Conservation (phyloP, 2,797 vertebrate species). For the Chelon auratus region DNA sequence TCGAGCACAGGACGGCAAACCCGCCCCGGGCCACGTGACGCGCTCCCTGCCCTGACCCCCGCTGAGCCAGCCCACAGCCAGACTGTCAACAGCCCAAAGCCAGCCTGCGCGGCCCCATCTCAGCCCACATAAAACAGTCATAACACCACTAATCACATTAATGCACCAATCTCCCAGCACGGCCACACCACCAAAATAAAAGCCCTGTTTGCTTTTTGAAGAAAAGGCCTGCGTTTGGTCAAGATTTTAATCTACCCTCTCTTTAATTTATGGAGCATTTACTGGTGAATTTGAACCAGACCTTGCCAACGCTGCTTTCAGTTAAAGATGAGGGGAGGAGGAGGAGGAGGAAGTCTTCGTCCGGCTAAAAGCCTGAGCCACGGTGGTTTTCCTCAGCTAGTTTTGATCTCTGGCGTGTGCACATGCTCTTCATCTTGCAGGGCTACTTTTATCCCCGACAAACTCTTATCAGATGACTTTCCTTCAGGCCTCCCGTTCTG, state of each 20-base stretch:
- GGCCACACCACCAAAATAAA: slow-evolving; percentile 71
- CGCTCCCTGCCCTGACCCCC: slow-evolving; percentile 31
- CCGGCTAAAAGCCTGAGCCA: slow-evolving; percentile 66
- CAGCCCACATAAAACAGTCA: slow-evolving; percentile 80
- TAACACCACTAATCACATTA: slow-evolving; percentile 83
- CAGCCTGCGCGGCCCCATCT: slow-evolving; percentile 67
- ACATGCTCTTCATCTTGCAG: slow-evolving; percentile 68
- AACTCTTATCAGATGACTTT: slow-evolving; percentile 80
- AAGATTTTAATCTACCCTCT: slow-evolving; percentile 76
- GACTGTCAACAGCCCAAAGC: slow-evolving; percentile 57
- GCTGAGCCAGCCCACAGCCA: slow-evolving; percentile 51
- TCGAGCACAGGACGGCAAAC: slow-evolving; percentile 40
- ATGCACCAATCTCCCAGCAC: slow-evolving; percentile 64
- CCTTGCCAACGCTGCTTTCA: slow-evolving; percentile 78
- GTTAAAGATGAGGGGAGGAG: slow-evolving; percentile 68
- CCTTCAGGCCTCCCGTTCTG: slow-evolving; percentile 58
- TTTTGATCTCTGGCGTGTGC: slow-evolving; percentile 71
- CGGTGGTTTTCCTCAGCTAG: slow-evolving; percentile 58
- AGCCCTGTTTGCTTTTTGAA: slow-evolving; percentile 69
- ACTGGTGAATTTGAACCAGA: slow-evolving; percentile 82
- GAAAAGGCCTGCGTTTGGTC: slow-evolving; percentile 70
- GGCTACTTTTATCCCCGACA: slow-evolving; percentile 73
- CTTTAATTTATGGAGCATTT: slow-evolving; percentile 83
- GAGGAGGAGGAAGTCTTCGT: slow-evolving; percentile 72
- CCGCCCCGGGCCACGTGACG: slow-evolving; percentile 42